Evolutionary conservation across 2,888 invertebrate genomes (phyloP).

Genomic region (Salticus scenicus): DNA sequence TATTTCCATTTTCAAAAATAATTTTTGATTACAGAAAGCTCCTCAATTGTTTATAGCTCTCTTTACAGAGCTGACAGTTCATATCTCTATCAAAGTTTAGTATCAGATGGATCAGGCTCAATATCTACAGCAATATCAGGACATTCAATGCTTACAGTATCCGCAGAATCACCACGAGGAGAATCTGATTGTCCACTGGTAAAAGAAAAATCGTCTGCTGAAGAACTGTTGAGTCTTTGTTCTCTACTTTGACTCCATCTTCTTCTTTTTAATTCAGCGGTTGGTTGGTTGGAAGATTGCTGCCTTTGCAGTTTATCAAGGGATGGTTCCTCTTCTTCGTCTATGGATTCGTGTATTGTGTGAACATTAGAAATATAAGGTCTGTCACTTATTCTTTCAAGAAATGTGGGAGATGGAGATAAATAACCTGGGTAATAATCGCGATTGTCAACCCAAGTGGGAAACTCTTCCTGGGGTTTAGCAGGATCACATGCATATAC

Average conservation of each 20-base stretch:
- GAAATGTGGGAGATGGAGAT: constrained; percentile 92
- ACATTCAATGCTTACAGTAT: constrained; percentile 47
- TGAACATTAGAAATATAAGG: not conserved
- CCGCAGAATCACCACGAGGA: constrained; percentile 16
- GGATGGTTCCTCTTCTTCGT: constrained; percentile 31
- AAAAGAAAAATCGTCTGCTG: constrained; percentile 39
- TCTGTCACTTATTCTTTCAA: constrained; percentile 77
- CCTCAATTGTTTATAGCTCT: no score
- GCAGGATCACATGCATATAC: constrained; percentile 81
- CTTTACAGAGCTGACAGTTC: no score
- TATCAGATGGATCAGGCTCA: constrained; percentile 29
- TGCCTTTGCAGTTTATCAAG: constrained; percentile 4
- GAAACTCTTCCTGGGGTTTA: constrained; percentile 88
- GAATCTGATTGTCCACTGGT: constrained; percentile 18
- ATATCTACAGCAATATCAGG: constrained; percentile 58
- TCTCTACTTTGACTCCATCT: no score
- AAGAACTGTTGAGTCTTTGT: not conserved
- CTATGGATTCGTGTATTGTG: constrained; percentile 23
- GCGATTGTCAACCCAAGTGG: constrained; percentile 95
- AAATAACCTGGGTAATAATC: constrained; percentile 90
- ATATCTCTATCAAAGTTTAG: constrained; percentile 22
- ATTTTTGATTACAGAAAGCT: no score
- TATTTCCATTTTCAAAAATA: no score
- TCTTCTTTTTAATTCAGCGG: constrained; percentile 5
- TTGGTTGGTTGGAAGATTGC: no score